Evolutionary conservation across 2,797 vertebrate species (phyloP).

Genomic region (Neosalanx taihuensis): DNA sequence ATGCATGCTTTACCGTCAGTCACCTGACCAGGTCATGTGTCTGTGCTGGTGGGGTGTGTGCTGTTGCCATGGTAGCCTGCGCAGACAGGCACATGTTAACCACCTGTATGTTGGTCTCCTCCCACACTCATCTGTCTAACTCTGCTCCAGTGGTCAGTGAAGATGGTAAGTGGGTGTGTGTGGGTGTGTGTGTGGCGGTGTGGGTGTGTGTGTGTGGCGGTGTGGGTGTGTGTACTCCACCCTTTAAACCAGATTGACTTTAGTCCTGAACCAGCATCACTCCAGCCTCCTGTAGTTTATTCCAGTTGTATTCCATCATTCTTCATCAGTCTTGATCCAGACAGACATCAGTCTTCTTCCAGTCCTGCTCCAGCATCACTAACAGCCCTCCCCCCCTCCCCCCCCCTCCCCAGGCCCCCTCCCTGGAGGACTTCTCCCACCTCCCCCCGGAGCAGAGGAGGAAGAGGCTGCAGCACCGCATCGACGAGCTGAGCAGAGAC

Average conservation of each 20-base stretch:
- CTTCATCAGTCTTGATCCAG: too few relatives aligned
- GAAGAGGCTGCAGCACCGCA: slow-evolving; percentile 93
- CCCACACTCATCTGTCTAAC: neutral
- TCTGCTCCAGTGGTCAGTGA: neutral
- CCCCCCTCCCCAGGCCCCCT: slow-evolving; percentile 78
- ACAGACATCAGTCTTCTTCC: too few relatives aligned
- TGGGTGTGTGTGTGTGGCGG: slow-evolving; percentile 13
- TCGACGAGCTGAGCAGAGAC: slow-evolving; percentile 92
- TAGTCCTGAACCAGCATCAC: too few relatives aligned
- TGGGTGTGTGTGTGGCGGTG: neutral
- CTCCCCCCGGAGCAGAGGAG: slow-evolving; percentile 96
- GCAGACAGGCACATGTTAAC: neutral
- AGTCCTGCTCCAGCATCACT: too few relatives aligned
- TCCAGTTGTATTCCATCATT: too few relatives aligned
- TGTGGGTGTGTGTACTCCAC: slow-evolving; percentile 4
- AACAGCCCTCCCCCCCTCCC: too few relatives aligned
- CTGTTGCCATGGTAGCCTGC: neutral
- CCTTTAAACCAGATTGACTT: too few relatives aligned
- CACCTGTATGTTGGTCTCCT: neutral
- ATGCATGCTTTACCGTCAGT: neutral
- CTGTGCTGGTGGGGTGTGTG: neutral
- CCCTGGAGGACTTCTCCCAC: slow-evolving; percentile 95
- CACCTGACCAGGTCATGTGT: neutral
- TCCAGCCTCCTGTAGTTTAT: too few relatives aligned
- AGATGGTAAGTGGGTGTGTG: neutral